Evolutionary conservation across 2,888 invertebrate genomes (phyloP), one percentile per base, ranked within the genome.

Genomic region (Nemoura dubitans): DNA sequence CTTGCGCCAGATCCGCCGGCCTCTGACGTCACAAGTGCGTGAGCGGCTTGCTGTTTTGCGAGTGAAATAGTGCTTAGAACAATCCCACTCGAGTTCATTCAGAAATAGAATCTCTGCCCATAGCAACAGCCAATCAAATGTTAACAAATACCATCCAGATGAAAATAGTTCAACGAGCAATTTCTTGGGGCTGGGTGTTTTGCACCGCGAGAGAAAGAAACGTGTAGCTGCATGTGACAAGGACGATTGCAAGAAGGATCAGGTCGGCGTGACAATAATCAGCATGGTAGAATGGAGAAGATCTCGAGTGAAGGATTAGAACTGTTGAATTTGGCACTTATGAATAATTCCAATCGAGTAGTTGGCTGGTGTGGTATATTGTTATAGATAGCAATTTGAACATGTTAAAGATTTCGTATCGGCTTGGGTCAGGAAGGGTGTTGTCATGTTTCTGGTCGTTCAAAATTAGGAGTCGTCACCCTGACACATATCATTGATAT

Each of bases 1-100:
- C 88, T 91, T 80, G 90, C 91, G 0, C 87, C 90, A 10, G 85
- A 28, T 5, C 76, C 36, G 27, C 77, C 76, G 36, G 76, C 59
- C 21, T 1, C 59, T 25, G 84, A 85, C 42, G 78, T 82, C 81
- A 43, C 85, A 26, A 81, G 84, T 78, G 42, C 84, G 76, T 76
- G 30, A 76, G 28, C 30, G 5, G 28, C 59, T 59, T 59, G 59
- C 59, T 59, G 59, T 59, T 59, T 59, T 59, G 59, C 59, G 59
- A 59, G 59, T 59, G 59, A 59, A 21, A 59, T 59, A 59, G 59
- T 14, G 59, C 59, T 59, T 59, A 59, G 59, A 59, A 59, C 59
- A 59, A 59, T 59, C 59, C 59, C 59, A 59, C 59, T 59, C 59
- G 59, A 59, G 59, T 59, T 59, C 59, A 59, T 59, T 59, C 59